Conservation (phyloP, 2,888 invertebrate species). For the Ormyrus labotus region DNA sequence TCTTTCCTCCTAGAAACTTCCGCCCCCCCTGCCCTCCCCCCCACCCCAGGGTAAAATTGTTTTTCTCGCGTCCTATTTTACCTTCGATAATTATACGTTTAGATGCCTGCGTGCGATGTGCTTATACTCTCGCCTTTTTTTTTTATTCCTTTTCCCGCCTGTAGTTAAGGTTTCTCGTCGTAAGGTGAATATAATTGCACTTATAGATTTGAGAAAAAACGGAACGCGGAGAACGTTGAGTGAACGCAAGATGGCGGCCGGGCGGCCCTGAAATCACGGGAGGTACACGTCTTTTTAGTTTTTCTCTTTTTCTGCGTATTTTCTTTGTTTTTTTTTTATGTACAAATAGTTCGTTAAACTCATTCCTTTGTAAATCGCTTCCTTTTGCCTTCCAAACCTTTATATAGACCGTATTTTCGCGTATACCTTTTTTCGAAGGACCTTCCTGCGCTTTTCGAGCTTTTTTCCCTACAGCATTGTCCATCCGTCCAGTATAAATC, state of each 20-base stretch:
- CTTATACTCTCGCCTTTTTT: constrained; percentile 59
- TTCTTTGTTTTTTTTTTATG: constrained; percentile 58
- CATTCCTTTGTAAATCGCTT: background rate
- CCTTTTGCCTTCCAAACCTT: background rate
- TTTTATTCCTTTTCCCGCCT: constrained; percentile 54
- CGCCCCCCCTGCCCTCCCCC: background rate
- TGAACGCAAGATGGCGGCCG: constrained; percentile 74
- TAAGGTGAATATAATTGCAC: constrained; percentile 72
- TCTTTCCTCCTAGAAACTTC: constrained; percentile 9
- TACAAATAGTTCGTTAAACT: constrained; percentile 51
- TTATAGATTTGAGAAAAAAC: constrained; percentile 73
- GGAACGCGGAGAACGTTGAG: constrained; percentile 68
- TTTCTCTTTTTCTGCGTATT: constrained; percentile 11
- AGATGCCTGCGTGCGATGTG: constrained; percentile 54
- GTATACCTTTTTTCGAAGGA: constrained; percentile 53
- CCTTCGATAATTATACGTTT: constrained; percentile 55
- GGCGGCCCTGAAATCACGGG: constrained; percentile 72
- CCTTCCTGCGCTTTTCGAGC: constrained; percentile 43
- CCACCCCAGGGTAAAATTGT: background rate
- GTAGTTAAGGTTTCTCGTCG: constrained; percentile 34
- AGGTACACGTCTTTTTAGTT: constrained; percentile 62
- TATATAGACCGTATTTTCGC: constrained; percentile 21
- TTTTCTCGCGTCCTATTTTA: constrained; percentile 42
- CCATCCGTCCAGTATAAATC: constrained; percentile 59
- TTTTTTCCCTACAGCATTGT: constrained; percentile 50